phyloP scores from a whole-genome alignment of 2,797 vertebrate genomes.

The Acestrorhynchus altus region DNA sequence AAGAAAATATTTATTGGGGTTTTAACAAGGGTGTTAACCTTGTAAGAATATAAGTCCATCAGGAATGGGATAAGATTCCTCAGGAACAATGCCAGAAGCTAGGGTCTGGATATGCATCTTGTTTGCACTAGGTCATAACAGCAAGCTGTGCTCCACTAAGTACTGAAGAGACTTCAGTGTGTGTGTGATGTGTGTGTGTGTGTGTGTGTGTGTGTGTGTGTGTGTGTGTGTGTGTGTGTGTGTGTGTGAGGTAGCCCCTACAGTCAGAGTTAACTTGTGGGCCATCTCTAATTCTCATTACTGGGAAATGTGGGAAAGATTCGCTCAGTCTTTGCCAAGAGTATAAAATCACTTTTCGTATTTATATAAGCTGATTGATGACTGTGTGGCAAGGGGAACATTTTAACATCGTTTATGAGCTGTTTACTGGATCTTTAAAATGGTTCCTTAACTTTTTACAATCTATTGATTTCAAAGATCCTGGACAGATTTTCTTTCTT shows the following conservation, averaged over 20 bases:
- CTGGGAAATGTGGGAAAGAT: neutral
- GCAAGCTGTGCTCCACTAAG: no score
- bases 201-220: slow-evolving; percentile 31
- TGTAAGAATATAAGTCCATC: no score
- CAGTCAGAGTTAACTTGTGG: neutral
- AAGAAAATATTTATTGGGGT: no score
- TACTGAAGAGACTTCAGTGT: no score
- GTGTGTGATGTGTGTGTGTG: slow-evolving; percentile 6
- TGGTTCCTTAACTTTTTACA: neutral
- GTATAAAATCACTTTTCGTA: slow-evolving; percentile 29
- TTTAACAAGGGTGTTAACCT: no score
- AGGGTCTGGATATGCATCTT: no score
- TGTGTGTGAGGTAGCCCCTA: neutral
- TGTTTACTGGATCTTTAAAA: neutral
- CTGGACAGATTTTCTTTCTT: neutral
- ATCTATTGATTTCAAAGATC: neutral
- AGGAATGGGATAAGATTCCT: no score
- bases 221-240: slow-evolving; percentile 12
- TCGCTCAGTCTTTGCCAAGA: neutral
- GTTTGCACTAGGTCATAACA: no score
- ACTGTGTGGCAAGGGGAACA: slow-evolving; percentile 6
- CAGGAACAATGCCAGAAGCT: no score
- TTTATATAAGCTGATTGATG: slow-evolving; percentile 6
- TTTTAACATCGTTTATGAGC: neutral
- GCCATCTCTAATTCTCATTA: neutral